Evolutionary conservation across 2,113 vertebrate species (phyloP), one percentile per base, ranked within the genome.

Genomic region (Phrynocephalus versicolor): DNA sequence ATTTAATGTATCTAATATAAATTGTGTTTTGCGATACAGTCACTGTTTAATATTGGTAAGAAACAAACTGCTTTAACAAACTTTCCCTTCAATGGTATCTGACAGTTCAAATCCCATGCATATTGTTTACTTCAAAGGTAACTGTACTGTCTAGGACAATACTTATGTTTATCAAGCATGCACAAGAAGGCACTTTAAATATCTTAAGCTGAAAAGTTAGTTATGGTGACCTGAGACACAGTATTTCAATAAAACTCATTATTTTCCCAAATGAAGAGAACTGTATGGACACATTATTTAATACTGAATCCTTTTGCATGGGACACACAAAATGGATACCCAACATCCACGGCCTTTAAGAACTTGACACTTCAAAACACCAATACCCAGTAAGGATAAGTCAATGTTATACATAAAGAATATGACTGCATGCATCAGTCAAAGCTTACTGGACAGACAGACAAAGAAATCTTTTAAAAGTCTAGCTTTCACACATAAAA

Each of bases 371-470:
- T 85, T 62, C 87, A 85, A 87, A 67, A 91, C 86, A 73, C 87
- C 7, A 19, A 3, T 14, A 21, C 16, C 88, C 87, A 82, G 45
- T n/a, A 94, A 70, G 86, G 7, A 92, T 91, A 90, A 82, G 90
- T 87, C n/a, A n/a, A 0, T 82, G 87, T 83, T 87, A 69, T 89
- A 89, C 79, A 41, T 0, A 91, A 92, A 62, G 91, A 89, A 92
- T 85, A 85, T 6, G 86, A 88, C 85, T 95, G 91, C 76, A 93
- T 81, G 89, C 86, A 91, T 92, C 92, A 80, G 88, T 82, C 81
- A 90, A 90, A 79, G 82, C 88, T 95, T 91, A 91, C 88, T 89
- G 87, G n/a, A 84, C 91, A 90, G 87, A 95, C 88, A 96, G 91
- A 94, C 92, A 2, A 93, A n/a, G 88, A 84, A 91, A 19, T 25